These are phyloP conservation scores for Ichneumon xanthorius DNA, from an alignment of 2,888 invertebrate genomes.

Conservation along the genomic window DNA sequence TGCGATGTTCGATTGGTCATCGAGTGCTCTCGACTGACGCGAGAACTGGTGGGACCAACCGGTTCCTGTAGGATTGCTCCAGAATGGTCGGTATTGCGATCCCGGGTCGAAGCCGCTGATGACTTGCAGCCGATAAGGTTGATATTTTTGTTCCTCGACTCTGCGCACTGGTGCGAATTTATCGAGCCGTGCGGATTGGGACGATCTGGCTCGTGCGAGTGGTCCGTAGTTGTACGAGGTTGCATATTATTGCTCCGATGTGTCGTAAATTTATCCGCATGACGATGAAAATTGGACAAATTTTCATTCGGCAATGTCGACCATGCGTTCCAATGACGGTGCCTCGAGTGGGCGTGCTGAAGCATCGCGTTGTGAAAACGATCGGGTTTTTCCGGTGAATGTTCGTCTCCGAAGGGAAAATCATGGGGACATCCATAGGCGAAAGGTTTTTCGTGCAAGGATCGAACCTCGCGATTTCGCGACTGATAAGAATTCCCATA, in stretches of 20 bases:
- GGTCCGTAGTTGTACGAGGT: background rate
- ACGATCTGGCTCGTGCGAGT: background rate
- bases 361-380: conserved; percentile 10
- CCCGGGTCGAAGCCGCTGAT: background rate
- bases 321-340: conserved; percentile 33
- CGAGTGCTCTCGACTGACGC: background rate
- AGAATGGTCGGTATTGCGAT: background rate
- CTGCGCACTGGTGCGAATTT: background rate
- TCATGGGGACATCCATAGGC: conserved; percentile 35
- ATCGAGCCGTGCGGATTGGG: background rate
- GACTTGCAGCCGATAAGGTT: conserved; percentile 34
- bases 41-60: background rate
- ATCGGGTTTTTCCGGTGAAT: conserved; percentile 42
- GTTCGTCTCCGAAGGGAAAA: background rate
- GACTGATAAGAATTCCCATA: conserved; percentile 10
- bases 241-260: background rate
- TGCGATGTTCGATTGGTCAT: conserved; percentile 19
- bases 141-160: background rate
- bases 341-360: background rate
- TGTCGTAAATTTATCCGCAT: background rate
- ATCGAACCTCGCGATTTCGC: background rate
- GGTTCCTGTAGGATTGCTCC: background rate
- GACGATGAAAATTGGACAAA: conserved; percentile 3
- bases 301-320: conserved; percentile 45
- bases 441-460: conserved; percentile 54